Evolutionary conservation across 1,140 invertebrate species (phyloP), one percentile per base, ranked within the genome.

Genomic region (Eriocheir sinensis): DNA sequence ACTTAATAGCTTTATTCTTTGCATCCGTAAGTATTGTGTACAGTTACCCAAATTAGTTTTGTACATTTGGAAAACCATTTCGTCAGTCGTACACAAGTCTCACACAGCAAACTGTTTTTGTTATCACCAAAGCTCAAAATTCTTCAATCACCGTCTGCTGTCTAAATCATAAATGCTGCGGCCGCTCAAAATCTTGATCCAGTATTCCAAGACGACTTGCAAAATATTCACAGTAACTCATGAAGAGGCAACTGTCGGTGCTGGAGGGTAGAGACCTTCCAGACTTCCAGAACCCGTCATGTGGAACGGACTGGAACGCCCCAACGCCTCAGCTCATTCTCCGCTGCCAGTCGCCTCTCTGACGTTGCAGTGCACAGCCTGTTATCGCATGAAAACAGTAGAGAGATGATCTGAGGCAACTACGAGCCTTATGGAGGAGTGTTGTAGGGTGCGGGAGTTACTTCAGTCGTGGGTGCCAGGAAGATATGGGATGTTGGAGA

Each of bases 231-330:
- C 86, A 36, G 21, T 83, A 36, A 92, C 15, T 92, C 91, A 81
- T 44, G 79, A 85, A 53, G 80, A 48, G 91, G 91, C 91, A 92
- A 92, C 91, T 85, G 72, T 80, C 36, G 48, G 80, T 92, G 40
- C 80, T 89, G 92, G 92, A 93, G 92, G 92, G 92, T 93, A 93
- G 92, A 80, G 85, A 93, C 92, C 92, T 89, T 88, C 92, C 92
- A 93, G 92, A 93, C 89, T 91, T 91, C 79, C 89, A 91, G 36
- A 79, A 85, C 89, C 60, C 89, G 30, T 94, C 93, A 91, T 94
- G 93, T 94, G 93, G 93, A 94, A 94, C 93, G 48, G 85, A 94
- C 72, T 91, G 93, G 93, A 94, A 94, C 93, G 41, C 41, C 48
- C 79, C 88, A 48, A 94, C 93, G 86, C 93, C 93, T 93, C 85